phyloP scores from a whole-genome alignment of 2,113 vertebrate genomes.

The Shinisaurus crocodilurus region DNA sequence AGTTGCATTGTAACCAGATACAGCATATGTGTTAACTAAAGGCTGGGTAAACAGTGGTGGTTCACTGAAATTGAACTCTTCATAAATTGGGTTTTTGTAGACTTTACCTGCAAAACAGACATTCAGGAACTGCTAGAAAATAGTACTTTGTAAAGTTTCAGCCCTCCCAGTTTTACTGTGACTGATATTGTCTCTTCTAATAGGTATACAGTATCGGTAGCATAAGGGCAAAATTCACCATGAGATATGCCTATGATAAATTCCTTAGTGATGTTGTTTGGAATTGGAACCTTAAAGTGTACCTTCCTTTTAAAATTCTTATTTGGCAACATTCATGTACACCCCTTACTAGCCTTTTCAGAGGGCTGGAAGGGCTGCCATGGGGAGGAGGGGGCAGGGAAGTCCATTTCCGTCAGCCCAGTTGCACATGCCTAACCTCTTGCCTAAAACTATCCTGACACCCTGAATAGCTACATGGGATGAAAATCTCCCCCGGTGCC shows the following conservation, averaged over 20 bases:
- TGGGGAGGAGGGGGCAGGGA: too few species aligned
- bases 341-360: too few species aligned
- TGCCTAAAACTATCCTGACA: neutral
- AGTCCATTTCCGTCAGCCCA: too few species aligned
- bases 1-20: slow-evolving; percentile 93
- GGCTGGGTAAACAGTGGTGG: slow-evolving; percentile 93
- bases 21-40: slow-evolving; percentile 88
- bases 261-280: neutral
- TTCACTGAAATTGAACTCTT: slow-evolving; percentile 90
- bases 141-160: neutral
- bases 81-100: slow-evolving; percentile 89
- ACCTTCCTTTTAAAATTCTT: neutral
- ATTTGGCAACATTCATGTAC: neutral
- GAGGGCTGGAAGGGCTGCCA: too few species aligned
- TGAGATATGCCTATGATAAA: neutral
- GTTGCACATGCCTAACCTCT: neutral
- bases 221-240: slow-evolving; percentile 1
- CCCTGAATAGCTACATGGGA: neutral
- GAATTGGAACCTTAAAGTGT: neutral
- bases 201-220: accelerated
- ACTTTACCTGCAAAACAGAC: slow-evolving; percentile 80
- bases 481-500: neutral
- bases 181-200: neutral
- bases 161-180: neutral
- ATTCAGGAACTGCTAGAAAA: neutral